phyloP scores from a whole-genome alignment of 2,797 vertebrate genomes.

The Trachurus trachurus region DNA sequence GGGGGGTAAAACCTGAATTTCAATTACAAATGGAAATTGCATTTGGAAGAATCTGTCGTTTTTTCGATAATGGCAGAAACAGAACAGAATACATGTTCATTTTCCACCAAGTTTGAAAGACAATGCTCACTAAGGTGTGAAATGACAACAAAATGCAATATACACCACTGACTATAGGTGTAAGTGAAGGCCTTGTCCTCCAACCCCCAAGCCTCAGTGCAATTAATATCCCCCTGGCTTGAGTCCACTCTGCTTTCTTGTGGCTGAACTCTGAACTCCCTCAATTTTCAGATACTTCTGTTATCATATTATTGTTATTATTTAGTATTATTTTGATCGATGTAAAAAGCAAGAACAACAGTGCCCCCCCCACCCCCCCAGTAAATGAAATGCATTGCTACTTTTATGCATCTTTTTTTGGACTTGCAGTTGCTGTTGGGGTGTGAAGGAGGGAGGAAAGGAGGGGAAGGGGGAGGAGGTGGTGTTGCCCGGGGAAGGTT shows the following conservation, averaged over 20 bases:
- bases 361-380: background rate
- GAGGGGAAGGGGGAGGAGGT: background rate
- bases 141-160: background rate
- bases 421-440: slow-evolving; percentile 52
- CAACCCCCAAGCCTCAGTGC: background rate
- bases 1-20: slow-evolving; percentile 12
- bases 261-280: background rate
- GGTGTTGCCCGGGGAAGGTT: slow-evolving; percentile 40
- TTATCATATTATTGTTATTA: too few relatives aligned
- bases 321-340: slow-evolving; percentile 12
- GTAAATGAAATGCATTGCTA: slow-evolving; percentile 48
- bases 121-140: background rate
- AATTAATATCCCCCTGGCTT: background rate
- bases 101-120: background rate
- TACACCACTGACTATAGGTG: background rate
- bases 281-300: background rate
- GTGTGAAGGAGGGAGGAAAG: background rate
- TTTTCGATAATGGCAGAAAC: background rate
- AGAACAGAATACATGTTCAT: background rate
- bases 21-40: slow-evolving; percentile 32
- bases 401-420: slow-evolving; percentile 70
- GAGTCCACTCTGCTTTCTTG: background rate
- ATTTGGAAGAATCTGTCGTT: background rate
- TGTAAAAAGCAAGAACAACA: slow-evolving; percentile 25
- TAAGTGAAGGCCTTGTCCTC: background rate